These are phyloP conservation scores for Tridacna crocea DNA, from an alignment of 2,888 invertebrate genomes.

Conservation along the genomic window DNA sequence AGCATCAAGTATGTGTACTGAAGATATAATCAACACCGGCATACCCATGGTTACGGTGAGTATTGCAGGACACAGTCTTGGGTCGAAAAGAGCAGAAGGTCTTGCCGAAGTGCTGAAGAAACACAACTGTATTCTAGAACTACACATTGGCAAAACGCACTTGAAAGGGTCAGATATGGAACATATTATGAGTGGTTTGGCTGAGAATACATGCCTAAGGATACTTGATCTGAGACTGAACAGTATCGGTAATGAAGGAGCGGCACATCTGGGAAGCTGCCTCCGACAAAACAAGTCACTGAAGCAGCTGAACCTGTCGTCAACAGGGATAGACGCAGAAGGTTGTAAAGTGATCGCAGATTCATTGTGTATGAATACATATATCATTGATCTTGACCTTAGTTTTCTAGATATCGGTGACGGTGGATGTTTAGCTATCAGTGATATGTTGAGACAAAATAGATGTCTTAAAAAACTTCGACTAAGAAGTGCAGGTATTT, in stretches of 20 bases:
- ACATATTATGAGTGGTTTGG: constrained; percentile 69
- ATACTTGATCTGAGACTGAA: constrained; percentile 81
- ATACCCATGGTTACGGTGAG: constrained; percentile 79
- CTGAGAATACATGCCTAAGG: constrained; percentile 69
- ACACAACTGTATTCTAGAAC: constrained; percentile 78
- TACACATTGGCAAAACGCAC: constrained; percentile 80
- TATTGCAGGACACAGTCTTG: constrained; percentile 78
- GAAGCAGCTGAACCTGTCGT: constrained; percentile 77
- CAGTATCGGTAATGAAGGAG: constrained; percentile 76
- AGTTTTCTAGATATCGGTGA: constrained; percentile 82
- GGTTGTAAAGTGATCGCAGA: constrained; percentile 73
- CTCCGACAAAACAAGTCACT: constrained; percentile 73
- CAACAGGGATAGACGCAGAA: constrained; percentile 75
- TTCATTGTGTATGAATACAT: constrained; percentile 70
- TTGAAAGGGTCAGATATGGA: constrained; percentile 74
- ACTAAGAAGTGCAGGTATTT: constrained; percentile 78
- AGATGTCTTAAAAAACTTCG: constrained; percentile 76
- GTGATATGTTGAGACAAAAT: constrained; percentile 75
- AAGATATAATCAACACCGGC: constrained; percentile 69
- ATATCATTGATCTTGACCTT: constrained; percentile 79
- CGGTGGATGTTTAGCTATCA: constrained; percentile 74
- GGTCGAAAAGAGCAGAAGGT: constrained; percentile 70
- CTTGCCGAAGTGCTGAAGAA: constrained; percentile 72
- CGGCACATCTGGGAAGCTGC: constrained; percentile 71
- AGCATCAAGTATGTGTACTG: constrained; percentile 59